Evolutionary conservation across 1,140 invertebrate genomes (phyloP).

Genomic region (Cryptotermes secundus): DNA sequence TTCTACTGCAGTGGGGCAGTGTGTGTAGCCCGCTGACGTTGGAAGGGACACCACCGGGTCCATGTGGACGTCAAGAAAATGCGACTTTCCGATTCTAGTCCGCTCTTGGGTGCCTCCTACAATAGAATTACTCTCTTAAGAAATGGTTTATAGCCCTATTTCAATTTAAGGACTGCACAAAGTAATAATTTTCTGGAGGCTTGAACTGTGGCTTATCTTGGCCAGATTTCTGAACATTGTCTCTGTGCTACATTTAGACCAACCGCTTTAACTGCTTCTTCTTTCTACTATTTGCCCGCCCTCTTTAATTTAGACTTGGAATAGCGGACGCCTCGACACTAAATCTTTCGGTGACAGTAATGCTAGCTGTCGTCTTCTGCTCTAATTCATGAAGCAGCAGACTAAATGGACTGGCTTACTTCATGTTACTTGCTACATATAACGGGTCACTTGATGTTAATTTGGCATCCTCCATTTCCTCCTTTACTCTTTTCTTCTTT

Average conservation of each 20-base stretch:
- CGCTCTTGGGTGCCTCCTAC: no score
- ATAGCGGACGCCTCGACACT: constrained; percentile 2
- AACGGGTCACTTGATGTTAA: neutral
- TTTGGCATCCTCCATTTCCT: neutral
- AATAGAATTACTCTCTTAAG: no score
- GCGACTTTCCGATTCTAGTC: no score
- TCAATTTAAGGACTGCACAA: no score
- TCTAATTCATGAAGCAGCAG: neutral
- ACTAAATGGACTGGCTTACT: neutral
- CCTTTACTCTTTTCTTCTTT: neutral
- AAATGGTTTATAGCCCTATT: no score
- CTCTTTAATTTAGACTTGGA: constrained; percentile 7
- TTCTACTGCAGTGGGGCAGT: no score
- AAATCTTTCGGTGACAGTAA: neutral
- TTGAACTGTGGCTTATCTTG: neutral
- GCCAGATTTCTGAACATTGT: neutral
- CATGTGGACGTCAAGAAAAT: no score
- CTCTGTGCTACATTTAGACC: neutral
- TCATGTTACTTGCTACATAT: neutral
- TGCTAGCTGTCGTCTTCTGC: neutral
- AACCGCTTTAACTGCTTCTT: neutral
- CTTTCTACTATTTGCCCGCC: neutral
- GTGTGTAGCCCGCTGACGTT: no score
- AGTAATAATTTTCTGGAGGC: no score
- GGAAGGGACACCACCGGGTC: no score